These are phyloP conservation scores for Mus pahari DNA, from an alignment of 2,113 vertebrate genomes.

Conservation along the genomic window DNA sequence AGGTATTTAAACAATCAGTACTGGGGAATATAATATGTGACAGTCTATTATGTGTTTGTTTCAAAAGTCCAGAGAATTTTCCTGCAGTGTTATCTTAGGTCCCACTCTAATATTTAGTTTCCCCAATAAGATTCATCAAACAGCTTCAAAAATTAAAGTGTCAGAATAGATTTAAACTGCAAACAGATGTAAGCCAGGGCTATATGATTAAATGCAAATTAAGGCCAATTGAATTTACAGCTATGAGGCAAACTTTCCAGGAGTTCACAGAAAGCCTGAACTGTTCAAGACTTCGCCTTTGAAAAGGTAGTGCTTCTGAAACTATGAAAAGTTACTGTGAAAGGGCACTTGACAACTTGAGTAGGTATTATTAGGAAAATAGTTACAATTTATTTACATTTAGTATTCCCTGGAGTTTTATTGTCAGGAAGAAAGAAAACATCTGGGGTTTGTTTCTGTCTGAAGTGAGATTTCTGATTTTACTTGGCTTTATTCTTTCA, in stretches of 20 bases:
- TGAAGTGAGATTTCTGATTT: slow-evolving; percentile 59
- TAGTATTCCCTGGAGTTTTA: slow-evolving; percentile 36
- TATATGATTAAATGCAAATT: slow-evolving; percentile 54
- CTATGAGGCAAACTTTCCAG: not conserved
- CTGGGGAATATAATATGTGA: not conserved
- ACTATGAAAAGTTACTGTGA: slow-evolving; percentile 33
- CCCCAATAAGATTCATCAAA: not conserved
- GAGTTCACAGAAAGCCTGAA: not conserved
- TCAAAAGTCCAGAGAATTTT: slow-evolving; percentile 31
- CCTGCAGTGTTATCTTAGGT: not conserved
- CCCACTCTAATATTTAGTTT: not conserved
- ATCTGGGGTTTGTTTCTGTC: slow-evolving; percentile 60
- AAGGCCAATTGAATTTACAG: slow-evolving; percentile 14
- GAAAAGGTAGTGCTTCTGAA: slow-evolving; percentile 46
- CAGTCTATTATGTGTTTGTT: not conserved
- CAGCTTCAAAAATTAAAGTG: not conserved
- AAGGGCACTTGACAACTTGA: slow-evolving; percentile 63
- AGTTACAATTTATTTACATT: slow-evolving; percentile 27
- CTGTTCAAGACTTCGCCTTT: slow-evolving; percentile 51
- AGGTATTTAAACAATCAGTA: slow-evolving; percentile 20
- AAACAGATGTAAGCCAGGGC: not conserved
- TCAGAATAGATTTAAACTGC: slow-evolving; percentile 28
- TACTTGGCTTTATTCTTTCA: slow-evolving; percentile 15
- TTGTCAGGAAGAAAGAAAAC: not conserved
- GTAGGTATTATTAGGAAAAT: slow-evolving; percentile 18